Percentiles rank a stretch among this genome's conserved stretches.
Conservation (phyloP, 2,888 invertebrate genomes). For the Coelopa pilipes region DNA sequence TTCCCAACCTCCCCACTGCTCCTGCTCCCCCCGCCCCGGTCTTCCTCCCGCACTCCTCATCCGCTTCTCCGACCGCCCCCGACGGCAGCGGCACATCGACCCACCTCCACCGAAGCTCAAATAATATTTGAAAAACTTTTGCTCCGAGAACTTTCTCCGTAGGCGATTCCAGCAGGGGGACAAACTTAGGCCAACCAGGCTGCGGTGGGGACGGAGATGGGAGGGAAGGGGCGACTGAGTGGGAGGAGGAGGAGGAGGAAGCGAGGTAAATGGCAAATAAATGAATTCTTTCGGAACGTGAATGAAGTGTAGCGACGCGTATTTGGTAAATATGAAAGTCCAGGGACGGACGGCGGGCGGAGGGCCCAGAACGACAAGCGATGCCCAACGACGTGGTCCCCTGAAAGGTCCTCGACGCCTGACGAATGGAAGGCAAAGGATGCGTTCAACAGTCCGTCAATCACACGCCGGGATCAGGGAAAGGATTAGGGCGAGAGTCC, state of each 20-base stretch:
- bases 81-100: neutral
- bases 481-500: no score
- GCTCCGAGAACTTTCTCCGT: no score
- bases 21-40: no score
- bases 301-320: constrained; percentile 3
- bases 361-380: no score
- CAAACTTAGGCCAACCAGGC: neutral
- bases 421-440: no score
- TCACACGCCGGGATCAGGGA: no score
- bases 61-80: neutral
- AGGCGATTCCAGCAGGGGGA: neutral
- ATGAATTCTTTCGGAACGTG: neutral
- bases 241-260: neutral
- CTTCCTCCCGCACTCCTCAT: no score
- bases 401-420: no score
- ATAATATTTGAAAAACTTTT: neutral
- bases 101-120: neutral
- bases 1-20: no score
- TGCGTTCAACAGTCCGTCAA: neutral
- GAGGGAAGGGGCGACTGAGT: no score
- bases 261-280: constrained; percentile 4
- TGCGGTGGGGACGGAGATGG: no score
- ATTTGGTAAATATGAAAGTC: neutral
- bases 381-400: no score
- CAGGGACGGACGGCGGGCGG: neutral